phyloP scores from a whole-genome alignment of 2,888 invertebrate genomes.

The Hydrotaea cyrtoneurina region DNA sequence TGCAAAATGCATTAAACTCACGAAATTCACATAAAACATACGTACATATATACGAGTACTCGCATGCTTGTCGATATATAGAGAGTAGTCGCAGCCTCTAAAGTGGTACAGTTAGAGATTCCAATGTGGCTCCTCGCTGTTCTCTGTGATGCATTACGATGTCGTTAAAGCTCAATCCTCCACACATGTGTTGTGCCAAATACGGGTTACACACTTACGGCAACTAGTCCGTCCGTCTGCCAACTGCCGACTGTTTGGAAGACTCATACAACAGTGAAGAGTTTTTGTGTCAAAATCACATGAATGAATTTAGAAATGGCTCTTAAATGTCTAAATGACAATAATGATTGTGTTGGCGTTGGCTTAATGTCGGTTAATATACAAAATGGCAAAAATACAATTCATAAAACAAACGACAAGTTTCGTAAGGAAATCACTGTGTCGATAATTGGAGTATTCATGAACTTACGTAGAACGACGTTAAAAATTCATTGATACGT shows the following conservation, averaged over 20 bases:
- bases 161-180: constrained; percentile 22
- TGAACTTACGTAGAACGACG: too few species aligned
- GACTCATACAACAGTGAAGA: background rate
- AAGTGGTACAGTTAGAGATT: constrained; percentile 5
- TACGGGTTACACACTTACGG: background rate
- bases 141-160: constrained; percentile 54
- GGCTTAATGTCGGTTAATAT: background rate
- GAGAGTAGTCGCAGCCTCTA: background rate
- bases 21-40: constrained; percentile 65
- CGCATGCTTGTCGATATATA: background rate
- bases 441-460: too few species aligned
- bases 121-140: constrained; percentile 24
- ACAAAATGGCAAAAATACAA: background rate
- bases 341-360: constrained; percentile 33
- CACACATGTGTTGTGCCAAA: constrained; percentile 15
- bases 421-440: too few species aligned
- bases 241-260: background rate
- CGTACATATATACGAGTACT: background rate
- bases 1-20: constrained; percentile 65
- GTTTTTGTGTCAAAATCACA: constrained; percentile 22
- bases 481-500: too few species aligned
- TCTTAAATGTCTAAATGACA: constrained; percentile 18
- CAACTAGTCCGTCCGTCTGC: background rate
- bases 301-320: constrained; percentile 22
- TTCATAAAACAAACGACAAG: too few species aligned